Evolutionary conservation across 2,113 vertebrate species (phyloP).

Genomic region (Peromyscus californicus): DNA sequence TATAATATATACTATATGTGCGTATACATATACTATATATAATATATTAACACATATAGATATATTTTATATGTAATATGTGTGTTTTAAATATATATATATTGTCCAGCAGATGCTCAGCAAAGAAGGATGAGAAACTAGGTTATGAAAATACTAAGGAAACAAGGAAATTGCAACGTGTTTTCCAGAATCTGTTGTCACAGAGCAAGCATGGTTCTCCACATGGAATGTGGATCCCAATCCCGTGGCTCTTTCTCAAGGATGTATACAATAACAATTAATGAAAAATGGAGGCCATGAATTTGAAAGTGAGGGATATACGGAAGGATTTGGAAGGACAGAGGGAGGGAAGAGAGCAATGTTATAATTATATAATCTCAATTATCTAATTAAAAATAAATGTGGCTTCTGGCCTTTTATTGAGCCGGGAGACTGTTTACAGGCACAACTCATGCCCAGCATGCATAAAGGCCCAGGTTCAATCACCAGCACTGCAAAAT

Average conservation of each 20-base stretch:
- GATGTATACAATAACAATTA: neutral
- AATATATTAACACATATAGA: neutral
- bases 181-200: neutral
- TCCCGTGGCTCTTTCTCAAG: neutral
- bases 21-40: neutral
- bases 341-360: neutral
- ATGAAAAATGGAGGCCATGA: neutral
- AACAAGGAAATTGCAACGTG: neutral
- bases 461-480: neutral
- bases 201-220: neutral
- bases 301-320: neutral
- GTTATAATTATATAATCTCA: neutral
- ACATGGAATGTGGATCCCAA: neutral
- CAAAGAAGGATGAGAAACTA: neutral
- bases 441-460: neutral
- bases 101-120: neutral
- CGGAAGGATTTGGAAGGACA: neutral
- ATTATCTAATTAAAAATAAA: neutral
- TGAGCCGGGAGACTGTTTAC: neutral
- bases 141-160: neutral
- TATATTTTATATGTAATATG: neutral
- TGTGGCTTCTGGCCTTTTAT: neutral
- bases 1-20: neutral
- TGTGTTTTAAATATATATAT: neutral
- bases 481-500: neutral